Conservation (phyloP, 2,113 vertebrate genomes). For the Corvus hawaiiensis region DNA sequence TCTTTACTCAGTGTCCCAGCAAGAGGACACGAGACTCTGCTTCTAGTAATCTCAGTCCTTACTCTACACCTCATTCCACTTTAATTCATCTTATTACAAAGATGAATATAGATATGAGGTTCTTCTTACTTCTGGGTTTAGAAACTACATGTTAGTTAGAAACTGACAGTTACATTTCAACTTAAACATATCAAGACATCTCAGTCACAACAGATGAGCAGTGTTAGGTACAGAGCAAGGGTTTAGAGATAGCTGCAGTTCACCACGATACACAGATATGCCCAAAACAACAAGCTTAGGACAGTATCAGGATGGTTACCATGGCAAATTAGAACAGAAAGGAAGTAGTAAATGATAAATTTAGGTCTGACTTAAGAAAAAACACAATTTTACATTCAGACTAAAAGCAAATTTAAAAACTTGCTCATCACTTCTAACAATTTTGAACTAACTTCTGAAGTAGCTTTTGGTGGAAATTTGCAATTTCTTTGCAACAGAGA, state of each 20-base stretch:
- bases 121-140: neutral
- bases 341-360: neutral
- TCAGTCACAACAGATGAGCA: neutral
- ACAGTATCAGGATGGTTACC: neutral
- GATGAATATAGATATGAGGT: neutral
- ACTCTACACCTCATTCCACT: neutral
- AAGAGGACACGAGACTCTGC: neutral
- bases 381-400: neutral
- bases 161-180: neutral
- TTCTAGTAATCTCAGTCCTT: neutral
- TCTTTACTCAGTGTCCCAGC: neutral
- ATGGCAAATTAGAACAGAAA: neutral
- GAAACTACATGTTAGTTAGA: neutral
- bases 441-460: neutral
- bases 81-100: neutral
- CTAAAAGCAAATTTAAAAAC: neutral
- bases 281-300: neutral
- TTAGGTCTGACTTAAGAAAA: neutral
- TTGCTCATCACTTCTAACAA: neutral
- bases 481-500: neutral
- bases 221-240: neutral
- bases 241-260: neutral
- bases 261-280: neutral
- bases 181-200: neutral
- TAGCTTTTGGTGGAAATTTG: neutral